phyloP scores from a whole-genome alignment of 2,797 vertebrate genomes.

The Enoplosus armatus region DNA sequence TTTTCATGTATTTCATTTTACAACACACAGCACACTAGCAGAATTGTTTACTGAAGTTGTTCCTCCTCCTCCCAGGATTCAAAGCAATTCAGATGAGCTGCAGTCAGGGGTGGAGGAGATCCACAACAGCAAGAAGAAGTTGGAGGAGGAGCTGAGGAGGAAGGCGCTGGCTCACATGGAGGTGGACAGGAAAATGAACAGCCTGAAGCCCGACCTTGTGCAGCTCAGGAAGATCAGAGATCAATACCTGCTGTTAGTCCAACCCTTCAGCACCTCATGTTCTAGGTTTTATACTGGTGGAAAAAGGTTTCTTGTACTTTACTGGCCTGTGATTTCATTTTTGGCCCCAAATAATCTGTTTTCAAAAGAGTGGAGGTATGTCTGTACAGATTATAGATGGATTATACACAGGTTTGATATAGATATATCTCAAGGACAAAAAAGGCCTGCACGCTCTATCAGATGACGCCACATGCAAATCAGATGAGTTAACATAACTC shows the following conservation, averaged over 20 bases:
- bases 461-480: conserved; percentile 13
- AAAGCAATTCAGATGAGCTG: conserved; percentile 91
- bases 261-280: background rate
- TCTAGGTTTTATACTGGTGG: background rate
- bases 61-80: conserved; percentile 80
- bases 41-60: background rate
- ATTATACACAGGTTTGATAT: background rate
- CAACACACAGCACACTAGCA: background rate
- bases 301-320: background rate
- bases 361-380: background rate
- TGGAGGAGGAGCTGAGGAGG: conserved; percentile 92
- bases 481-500: background rate
- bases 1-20: background rate
- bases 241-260: conserved; percentile 92
- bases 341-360: background rate
- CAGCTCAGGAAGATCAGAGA: conserved; percentile 93
- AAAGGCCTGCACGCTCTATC: background rate
- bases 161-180: conserved; percentile 90
- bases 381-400: background rate
- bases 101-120: conserved; percentile 92
- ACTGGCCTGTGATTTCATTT: background rate
- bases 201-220: conserved; percentile 93
- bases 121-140: conserved; percentile 92
- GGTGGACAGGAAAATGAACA: conserved; percentile 93
- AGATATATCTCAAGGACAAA: background rate